Percentiles rank a stretch among this genome's conserved stretches.
phyloP scores from a whole-genome alignment of 2,797 vertebrate genomes.

The Chiloscyllium punctatum region DNA sequence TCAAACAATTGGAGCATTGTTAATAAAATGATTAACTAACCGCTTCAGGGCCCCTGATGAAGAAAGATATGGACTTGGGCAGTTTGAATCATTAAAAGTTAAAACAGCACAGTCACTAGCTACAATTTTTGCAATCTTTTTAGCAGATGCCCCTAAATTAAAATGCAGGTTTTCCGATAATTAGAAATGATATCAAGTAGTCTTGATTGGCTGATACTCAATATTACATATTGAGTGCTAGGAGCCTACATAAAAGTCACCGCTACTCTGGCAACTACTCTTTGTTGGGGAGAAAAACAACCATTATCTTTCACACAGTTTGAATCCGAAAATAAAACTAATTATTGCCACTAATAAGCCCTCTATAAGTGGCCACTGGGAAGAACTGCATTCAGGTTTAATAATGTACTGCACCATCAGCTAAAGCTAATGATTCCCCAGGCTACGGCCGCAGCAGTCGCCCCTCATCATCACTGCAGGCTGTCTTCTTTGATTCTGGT shows the following conservation, averaged over 20 bases:
- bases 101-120: background rate
- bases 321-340: constrained; percentile 28
- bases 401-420: background rate
- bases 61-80: background rate
- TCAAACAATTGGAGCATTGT: background rate
- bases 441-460: background rate
- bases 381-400: constrained; percentile 29
- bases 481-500: constrained; percentile 24
- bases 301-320: constrained; percentile 30
- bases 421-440: background rate
- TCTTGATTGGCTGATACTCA: background rate
- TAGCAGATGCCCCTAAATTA: background rate
- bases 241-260: background rate
- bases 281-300: background rate
- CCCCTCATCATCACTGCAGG: constrained; percentile 2
- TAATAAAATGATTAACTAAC: background rate
- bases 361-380: constrained; percentile 33
- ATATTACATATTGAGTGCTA: background rate
- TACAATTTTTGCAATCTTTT: background rate
- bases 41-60: background rate
- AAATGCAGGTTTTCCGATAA: constrained; percentile 20
- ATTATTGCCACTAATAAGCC: constrained; percentile 32
- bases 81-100: background rate
- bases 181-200: background rate
- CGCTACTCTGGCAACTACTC: background rate